Evolutionary conservation across 2,888 invertebrate species (phyloP).

Genomic region (Plebejus argus): DNA sequence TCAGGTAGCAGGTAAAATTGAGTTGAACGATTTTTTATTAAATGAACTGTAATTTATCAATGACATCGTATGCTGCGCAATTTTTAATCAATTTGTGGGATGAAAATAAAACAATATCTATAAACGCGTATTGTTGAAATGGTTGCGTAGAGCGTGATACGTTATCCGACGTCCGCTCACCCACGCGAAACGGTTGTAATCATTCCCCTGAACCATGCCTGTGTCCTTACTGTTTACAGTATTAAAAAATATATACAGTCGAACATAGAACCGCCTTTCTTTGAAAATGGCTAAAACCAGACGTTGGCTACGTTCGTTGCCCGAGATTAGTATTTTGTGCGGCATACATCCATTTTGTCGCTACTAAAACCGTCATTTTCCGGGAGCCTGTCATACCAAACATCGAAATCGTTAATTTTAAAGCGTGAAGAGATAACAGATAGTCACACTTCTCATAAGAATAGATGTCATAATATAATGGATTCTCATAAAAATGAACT

Average conservation of each 20-base stretch:
- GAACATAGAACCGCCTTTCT: neutral
- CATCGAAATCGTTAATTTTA: no score
- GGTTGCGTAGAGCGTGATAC: constrained; percentile 39
- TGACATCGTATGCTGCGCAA: neutral
- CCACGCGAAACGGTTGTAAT: constrained; percentile 48
- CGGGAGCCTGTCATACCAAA: neutral
- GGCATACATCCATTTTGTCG: neutral
- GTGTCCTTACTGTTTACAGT: neutral
- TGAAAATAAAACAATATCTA: constrained; percentile 4
- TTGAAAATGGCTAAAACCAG: neutral
- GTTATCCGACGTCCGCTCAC: constrained; percentile 55
- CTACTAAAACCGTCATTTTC: neutral
- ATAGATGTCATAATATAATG: neutral
- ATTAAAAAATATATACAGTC: no score
- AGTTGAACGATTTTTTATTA: neutral
- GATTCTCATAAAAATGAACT: no score
- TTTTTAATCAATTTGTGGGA: constrained; percentile 14
- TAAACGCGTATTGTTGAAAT: constrained; percentile 41
- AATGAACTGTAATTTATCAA: neutral
- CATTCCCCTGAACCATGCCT: neutral
- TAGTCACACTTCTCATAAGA: no score
- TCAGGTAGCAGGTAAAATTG: neutral
- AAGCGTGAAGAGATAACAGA: no score
- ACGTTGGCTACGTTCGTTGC: neutral
- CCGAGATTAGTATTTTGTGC: no score